Evolutionary conservation across 2,888 invertebrate species (phyloP).

Genomic region (Mesorhabditis belari): DNA sequence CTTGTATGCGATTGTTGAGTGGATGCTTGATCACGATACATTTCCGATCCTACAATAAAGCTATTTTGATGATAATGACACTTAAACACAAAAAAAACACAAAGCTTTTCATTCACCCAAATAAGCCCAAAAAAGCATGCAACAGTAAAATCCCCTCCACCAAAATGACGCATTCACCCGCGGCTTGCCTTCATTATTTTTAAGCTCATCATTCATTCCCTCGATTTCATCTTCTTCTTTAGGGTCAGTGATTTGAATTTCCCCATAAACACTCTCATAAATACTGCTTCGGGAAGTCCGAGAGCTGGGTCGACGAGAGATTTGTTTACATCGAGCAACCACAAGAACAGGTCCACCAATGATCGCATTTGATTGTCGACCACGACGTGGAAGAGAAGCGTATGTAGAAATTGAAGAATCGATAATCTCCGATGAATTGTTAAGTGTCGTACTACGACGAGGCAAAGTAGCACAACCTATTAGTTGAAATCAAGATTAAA

Average conservation of each 20-base stretch:
- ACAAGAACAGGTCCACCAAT: background rate
- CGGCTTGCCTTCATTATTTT: background rate
- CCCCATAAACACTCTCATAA: constrained; percentile 24
- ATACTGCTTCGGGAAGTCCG: background rate
- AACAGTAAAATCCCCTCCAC: no score
- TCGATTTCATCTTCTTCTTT: background rate
- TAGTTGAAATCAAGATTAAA: background rate
- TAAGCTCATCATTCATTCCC: background rate
- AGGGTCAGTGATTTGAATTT: constrained; percentile 7
- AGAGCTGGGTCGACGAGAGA: background rate
- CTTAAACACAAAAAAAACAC: background rate
- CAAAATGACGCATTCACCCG: background rate
- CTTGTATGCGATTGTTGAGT: background rate
- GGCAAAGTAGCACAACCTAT: background rate
- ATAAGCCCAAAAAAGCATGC: background rate
- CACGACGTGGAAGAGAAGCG: background rate
- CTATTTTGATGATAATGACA: background rate
- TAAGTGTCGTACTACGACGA: background rate
- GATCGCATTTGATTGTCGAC: background rate
- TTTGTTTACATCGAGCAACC: background rate
- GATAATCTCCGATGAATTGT: background rate
- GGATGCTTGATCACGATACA: background rate
- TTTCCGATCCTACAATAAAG: no score
- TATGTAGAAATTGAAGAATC: background rate
- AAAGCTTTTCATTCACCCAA: background rate